Evolutionary conservation across 2,888 invertebrate genomes (phyloP), one percentile per base, ranked within the genome.

Genomic region (Clitarchus hookeri): DNA sequence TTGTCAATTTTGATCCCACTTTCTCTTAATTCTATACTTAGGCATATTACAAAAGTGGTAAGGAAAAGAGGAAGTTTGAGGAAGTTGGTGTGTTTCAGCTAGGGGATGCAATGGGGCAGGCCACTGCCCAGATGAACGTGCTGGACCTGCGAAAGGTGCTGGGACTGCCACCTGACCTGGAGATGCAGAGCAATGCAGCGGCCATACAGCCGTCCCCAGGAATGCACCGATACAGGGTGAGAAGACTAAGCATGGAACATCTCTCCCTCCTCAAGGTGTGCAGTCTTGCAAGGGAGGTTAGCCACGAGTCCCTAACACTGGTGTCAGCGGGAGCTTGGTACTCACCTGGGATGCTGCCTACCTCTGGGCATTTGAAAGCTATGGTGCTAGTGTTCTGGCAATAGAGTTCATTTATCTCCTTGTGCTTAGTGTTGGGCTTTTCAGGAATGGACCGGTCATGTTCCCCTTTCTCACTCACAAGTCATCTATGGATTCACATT

Each of bases 221-320:
- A 44, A 88, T 90, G 25, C 90, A 91, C 79, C 88, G 90, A 89
- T 93, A 94, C 89, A 92, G 97, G 90, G 95, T 97, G 89, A 94
- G 97, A 89, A 93, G 97, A 82, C 97, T 98, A 91, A 97, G 97
- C 92, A 98, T 98, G 98, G 98, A 98, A 92, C 98, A 98, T 91
- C 94, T 99, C 88, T 88, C 85, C 84, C 85, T 87, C 84, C 79
- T 87, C 48, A 84, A 87, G 87, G 87, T 87, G 87, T 84, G 86
- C 82, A 65, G 65, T 65, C n/a, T 6, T 8, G n/a, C 65, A n/a
- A n/a, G 65, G n/a, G 65, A 65, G 65, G 65, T 65, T n/a, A 19
- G 65, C 65, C 65, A 65, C 65, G 23, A n/a, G 23, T n/a, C 65
- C 65, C 12, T 65, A 65, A 65, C 65, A 16, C 23, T 65, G 65